These are phyloP conservation scores for Anableps anableps DNA, from an alignment of 2,797 vertebrate genomes.

Conservation along the genomic window DNA sequence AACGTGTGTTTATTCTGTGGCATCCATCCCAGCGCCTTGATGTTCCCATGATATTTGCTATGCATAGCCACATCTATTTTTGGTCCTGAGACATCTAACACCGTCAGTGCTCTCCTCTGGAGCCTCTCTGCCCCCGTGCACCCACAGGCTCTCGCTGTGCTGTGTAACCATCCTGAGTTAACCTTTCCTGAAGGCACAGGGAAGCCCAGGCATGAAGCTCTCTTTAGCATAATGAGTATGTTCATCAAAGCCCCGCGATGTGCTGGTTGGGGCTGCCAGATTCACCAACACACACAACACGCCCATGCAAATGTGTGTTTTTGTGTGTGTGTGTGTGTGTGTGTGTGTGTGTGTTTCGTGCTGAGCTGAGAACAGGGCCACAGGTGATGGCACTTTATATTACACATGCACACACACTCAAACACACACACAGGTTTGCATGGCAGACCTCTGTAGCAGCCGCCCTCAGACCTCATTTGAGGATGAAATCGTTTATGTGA, in stretches of 20 bases:
- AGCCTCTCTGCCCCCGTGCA: conserved; percentile 54
- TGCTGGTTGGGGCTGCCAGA: conserved; percentile 72
- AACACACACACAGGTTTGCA: conserved; percentile 33
- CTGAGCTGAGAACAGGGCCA: conserved; percentile 77
- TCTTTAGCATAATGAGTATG: conserved; percentile 88
- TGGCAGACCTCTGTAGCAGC: conserved; percentile 76
- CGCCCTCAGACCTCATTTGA: conserved; percentile 86
- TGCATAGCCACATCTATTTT: conserved; percentile 67
- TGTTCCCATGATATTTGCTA: conserved; percentile 73
- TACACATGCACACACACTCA: conserved; percentile 60
- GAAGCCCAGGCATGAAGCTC: conserved; percentile 81
- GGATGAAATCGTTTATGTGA: conserved; percentile 88
- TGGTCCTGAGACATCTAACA: conserved; percentile 67
- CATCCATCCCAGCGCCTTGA: conserved; percentile 53
- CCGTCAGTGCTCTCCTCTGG: conserved; percentile 49
- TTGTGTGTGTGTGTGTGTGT: conserved; percentile 36
- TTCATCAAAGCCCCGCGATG: conserved; percentile 84
- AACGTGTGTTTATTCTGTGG: conserved; percentile 48
- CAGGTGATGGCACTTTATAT: conserved; percentile 87
- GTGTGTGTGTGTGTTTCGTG: conserved; percentile 49
- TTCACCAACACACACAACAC: conserved; percentile 58
- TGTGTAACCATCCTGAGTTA: conserved; percentile 85
- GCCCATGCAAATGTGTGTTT: conserved; percentile 34
- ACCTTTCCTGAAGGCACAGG: conserved; percentile 86
- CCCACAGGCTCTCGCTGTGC: conserved; percentile 73